Evolutionary conservation across 2,888 invertebrate genomes (phyloP), one percentile per base, ranked within the genome.

Genomic region (Ecliptopera silaceata): DNA sequence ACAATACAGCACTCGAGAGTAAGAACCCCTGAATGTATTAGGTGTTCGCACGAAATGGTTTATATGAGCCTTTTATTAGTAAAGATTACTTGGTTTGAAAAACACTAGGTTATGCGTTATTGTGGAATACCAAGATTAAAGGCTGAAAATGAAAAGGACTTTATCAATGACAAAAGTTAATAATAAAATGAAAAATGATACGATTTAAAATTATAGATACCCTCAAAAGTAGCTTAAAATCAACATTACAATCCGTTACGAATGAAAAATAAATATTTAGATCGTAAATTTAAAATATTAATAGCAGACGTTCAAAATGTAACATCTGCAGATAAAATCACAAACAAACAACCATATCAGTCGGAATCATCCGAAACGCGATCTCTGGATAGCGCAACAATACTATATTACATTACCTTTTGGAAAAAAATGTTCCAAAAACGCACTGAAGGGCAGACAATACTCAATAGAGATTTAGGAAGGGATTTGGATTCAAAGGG

Each of bases 401-500:
- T 85, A 65, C 75, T 71, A 79, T 87, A 89, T 88, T 84, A 72
- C 88, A 79, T 89, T 89, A 89, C 89, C 74, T 60, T 65, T 70
- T 63, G 59, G n/a, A 64, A 71, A 69, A 75, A 72, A 77, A 76
- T 74, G 49, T 22, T 56, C 71, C 71, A 74, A 79, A 82, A 81
- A 79, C 73, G 74, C 75, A 72, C 72, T 66, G 68, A 75, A 69
- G 69, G 65, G 71, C 76, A 77, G 76, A 88, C 88, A 88, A 88
- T 85, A 76, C 76, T 79, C 82, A 77, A 86, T 83, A 79, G 83
- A 82, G 81, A 78, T 81, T 85, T 85, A 82, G 84, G 82, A 84
- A 76, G 82, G 86, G 88, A 88, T 88, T 86, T 83, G 75, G 83
- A 87, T 82, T 87, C 84, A 87, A 86, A 84, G 70, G 79, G 79